These are phyloP conservation scores for Ectemnius continuus DNA, from an alignment of 2,888 invertebrate species.

Conservation along the genomic window DNA sequence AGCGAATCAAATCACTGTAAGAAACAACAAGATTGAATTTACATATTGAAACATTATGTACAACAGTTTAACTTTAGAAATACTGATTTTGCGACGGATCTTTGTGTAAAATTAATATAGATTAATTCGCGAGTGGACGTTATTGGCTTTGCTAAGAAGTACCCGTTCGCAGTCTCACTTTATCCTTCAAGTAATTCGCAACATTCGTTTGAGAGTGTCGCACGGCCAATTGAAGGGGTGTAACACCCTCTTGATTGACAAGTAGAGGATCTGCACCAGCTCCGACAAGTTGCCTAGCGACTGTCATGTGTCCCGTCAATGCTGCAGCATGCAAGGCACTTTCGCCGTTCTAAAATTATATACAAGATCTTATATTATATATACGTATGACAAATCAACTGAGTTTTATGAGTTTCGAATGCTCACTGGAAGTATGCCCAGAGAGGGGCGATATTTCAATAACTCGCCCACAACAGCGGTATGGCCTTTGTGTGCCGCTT, in stretches of 20 bases:
- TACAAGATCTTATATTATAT: neutral
- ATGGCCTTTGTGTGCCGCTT: slow-evolving; percentile 97
- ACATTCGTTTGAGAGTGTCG: slow-evolving; percentile 80
- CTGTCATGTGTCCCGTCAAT: slow-evolving; percentile 90
- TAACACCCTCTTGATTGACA: slow-evolving; percentile 86
- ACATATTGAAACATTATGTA: slow-evolving; percentile 11
- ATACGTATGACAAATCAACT: neutral
- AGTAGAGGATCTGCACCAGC: slow-evolving; percentile 84
- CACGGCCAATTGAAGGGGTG: slow-evolving; percentile 83
- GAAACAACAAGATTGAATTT: slow-evolving; percentile 34
- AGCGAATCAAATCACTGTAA: slow-evolving; percentile 21
- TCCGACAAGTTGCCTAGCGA: slow-evolving; percentile 87
- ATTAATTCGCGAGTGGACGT: slow-evolving; percentile 15
- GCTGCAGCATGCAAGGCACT: slow-evolving; percentile 94
- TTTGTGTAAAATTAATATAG: slow-evolving; percentile 13
- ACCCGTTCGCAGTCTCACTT: slow-evolving; percentile 71
- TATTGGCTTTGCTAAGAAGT: slow-evolving; percentile 59
- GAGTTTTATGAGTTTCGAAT: neutral
- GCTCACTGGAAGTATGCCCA: slow-evolving; percentile 89
- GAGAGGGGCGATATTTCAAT: slow-evolving; percentile 88
- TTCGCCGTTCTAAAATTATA: slow-evolving; percentile 89
- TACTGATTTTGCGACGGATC: slow-evolving; percentile 32
- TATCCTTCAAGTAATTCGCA: slow-evolving; percentile 80
- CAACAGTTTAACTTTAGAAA: slow-evolving; percentile 26
- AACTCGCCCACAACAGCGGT: slow-evolving; percentile 91